These are phyloP conservation scores for Leptothorax acervorum DNA, from an alignment of 2,888 invertebrate genomes.

Conservation along the genomic window DNA sequence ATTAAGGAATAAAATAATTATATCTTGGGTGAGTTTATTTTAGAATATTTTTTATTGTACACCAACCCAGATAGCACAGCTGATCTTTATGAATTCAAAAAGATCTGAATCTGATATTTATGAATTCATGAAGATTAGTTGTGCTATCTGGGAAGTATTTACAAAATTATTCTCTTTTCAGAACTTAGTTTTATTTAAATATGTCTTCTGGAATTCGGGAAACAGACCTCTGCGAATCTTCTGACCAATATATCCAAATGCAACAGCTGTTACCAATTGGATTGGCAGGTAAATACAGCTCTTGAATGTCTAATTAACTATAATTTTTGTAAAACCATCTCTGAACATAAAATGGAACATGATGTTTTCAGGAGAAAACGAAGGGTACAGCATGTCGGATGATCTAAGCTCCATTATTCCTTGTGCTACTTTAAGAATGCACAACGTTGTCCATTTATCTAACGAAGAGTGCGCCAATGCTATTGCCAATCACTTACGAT, in stretches of 20 bases:
- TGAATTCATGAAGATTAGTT: too few species aligned
- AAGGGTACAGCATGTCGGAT: not conserved
- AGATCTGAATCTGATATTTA: too few species aligned
- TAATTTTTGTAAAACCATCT: not conserved
- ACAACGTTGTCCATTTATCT: constrained; percentile 57
- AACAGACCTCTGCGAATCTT: not conserved
- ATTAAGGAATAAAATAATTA: not conserved
- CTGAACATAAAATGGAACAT: not conserved
- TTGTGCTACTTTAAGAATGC: constrained; percentile 54
- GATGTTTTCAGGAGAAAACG: constrained; percentile 3
- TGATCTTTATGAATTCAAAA: too few species aligned
- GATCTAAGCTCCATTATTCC: constrained; percentile 48
- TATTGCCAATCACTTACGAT: constrained; percentile 89
- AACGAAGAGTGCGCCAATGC: constrained; percentile 87
- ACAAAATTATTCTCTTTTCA: not conserved
- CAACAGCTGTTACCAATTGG: constrained; percentile 25
- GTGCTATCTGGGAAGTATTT: not conserved
- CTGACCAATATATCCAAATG: constrained; percentile 30
- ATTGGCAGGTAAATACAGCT: constrained; percentile 14
- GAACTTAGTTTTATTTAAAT: not conserved
- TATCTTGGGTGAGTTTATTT: constrained; percentile 24
- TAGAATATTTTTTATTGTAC: not conserved
- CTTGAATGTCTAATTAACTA: not conserved
- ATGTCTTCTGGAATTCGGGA: not conserved
- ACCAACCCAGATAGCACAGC: not conserved